A percentile compares a stretch with the other conserved stretches of the same genome.
Conservation (phyloP, 2,797 vertebrate species). For the Oreochromis mossambicus region DNA sequence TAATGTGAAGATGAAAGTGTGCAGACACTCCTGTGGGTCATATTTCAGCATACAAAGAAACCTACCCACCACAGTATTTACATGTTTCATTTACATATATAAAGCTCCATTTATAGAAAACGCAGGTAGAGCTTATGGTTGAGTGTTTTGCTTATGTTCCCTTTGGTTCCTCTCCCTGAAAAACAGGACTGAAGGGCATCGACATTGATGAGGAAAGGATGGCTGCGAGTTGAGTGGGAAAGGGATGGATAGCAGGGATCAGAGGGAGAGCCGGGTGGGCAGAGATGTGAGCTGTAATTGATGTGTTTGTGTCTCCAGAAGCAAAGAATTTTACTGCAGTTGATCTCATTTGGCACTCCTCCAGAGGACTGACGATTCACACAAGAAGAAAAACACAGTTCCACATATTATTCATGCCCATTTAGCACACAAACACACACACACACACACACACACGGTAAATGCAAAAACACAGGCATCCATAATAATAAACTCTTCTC, state of each 20-base stretch:
- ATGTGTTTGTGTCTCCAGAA: slow-evolving; percentile 40
- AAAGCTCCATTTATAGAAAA: slow-evolving; percentile 23
- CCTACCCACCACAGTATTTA: slow-evolving; percentile 6
- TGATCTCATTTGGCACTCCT: slow-evolving; percentile 50
- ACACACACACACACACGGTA: neutral
- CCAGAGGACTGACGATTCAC: slow-evolving; percentile 6
- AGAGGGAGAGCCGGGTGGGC: slow-evolving; percentile 11
- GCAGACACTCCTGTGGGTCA: neutral
- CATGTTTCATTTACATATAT: slow-evolving; percentile 49
- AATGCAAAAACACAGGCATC: neutral
- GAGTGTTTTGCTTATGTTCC: slow-evolving; percentile 29
- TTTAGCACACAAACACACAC: accelerated
- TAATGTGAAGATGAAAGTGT: neutral
- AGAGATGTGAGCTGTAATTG: slow-evolving; percentile 23
- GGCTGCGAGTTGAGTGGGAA: neutral
- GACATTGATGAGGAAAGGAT: neutral
- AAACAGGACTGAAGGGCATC: neutral
- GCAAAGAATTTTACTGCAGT: slow-evolving; percentile 18
- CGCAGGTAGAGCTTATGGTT: neutral
- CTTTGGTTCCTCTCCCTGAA: neutral
- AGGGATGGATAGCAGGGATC: neutral
- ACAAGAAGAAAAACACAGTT: neutral
- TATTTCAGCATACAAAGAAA: neutral
- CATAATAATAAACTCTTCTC: neutral
- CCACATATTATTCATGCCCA: slow-evolving; percentile 2